Base-by-base conservation (phyloP, 2,113 vertebrate genomes). In the Cepphus grylle region DNA sequence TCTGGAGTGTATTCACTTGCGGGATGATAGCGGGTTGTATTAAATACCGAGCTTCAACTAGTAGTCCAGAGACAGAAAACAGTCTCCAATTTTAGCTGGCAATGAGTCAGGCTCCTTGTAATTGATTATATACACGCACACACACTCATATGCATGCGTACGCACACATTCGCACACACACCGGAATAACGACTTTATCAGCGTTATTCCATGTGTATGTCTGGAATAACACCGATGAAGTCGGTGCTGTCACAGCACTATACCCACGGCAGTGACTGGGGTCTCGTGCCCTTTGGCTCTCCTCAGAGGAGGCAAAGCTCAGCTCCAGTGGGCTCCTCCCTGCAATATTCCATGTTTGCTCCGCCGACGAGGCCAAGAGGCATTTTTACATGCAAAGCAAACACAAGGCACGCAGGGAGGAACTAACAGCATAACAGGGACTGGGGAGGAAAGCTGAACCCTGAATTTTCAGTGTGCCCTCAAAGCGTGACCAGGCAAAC, bases 41-140 rank as follows among this genome's bases (percentile, higher is more conserved):
- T 69, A 91, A 94, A 96, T 63, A 70, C 74, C 15, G 1, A 87
- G 78, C 78, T 77, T 32, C 70, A 59, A 40, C 49, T 76, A 45
- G 86, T 72, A 90, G 92, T 77, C 73, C 82, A 84, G 89, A 90
- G 73, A 87, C 69, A 90, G 81, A 74, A 62, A 94, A 56, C 27
- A 77, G 88, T 21, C 88, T 80, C 86, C 78, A 86, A 19, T 71
- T 77, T 47, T n/a, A 53, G 73, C 78, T 89, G 86, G 94, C 86
- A 84, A n/a, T 2, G 73, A 84, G n/a, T 84, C 94, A 95, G 80
- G 78, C 73, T 62, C 72, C 73, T 76, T 77, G 58, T 59, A 49
- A 71, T 62, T 77, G 69, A 43, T 76, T 74, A 42, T 56, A 20
- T 12, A 22, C 81, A 71, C 3, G 40, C 89, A 63, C 81, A 76